Conservation (phyloP, 2,888 invertebrate genomes). For the Julus scanicus region DNA sequence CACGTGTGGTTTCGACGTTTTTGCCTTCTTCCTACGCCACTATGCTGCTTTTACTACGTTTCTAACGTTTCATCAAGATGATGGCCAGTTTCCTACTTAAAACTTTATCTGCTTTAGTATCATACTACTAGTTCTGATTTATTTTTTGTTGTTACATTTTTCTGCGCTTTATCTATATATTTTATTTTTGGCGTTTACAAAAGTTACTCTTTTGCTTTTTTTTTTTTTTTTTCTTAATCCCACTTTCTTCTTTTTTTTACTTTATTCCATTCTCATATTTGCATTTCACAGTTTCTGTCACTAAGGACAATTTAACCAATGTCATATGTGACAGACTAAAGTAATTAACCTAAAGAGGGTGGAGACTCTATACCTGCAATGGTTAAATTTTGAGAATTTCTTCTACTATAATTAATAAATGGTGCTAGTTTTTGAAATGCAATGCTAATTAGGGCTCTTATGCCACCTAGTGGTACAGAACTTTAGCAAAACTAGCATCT, state of each 20-base stretch:
- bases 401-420: too few species aligned
- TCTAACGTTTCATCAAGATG: neutral
- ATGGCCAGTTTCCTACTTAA: conserved; percentile 11
- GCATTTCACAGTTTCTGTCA: neutral
- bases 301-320: neutral
- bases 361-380: too few species aligned
- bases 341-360: too few species aligned
- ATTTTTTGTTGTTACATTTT: neutral
- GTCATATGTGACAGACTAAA: neutral
- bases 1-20: neutral
- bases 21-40: neutral
- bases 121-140: neutral
- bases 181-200: neutral
- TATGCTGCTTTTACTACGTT: neutral
- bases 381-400: too few species aligned
- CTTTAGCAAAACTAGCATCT: too few species aligned
- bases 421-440: too few species aligned
- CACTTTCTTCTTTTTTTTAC: neutral
- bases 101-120: neutral
- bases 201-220: neutral
- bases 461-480: too few species aligned
- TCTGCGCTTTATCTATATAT: neutral
- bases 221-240: neutral
- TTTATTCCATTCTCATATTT: neutral
- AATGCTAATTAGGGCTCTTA: too few species aligned